Conservation (phyloP, 2,113 vertebrate species). For the Cisticola juncidis region DNA sequence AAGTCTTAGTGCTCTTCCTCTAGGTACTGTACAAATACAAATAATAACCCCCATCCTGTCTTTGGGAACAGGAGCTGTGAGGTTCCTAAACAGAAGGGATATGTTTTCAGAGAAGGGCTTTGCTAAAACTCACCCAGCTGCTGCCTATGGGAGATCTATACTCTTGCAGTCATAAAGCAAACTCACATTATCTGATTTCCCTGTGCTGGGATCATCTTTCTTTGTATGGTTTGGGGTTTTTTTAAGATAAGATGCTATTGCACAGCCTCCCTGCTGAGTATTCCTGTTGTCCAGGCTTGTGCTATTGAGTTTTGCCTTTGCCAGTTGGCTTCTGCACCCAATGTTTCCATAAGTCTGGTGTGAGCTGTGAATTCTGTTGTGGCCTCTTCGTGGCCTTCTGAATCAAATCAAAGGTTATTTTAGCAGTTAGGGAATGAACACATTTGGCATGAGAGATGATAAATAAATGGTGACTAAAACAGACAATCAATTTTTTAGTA, state of each 20-base stretch:
- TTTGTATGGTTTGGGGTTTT: not conserved
- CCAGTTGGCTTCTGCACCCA: not conserved
- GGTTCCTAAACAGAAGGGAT: not conserved
- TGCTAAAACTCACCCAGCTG: not conserved
- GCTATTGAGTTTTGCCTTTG: not conserved
- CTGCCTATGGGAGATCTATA: rapidly evolving
- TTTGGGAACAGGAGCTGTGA: not conserved
- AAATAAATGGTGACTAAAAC: not conserved
- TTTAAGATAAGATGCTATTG: not conserved
- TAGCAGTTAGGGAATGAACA: not conserved
- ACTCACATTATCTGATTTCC: rapidly evolving
- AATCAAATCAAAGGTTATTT: not conserved
- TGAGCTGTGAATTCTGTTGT: not conserved
- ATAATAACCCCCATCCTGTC: not conserved
- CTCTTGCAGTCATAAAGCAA: not conserved
- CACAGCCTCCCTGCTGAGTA: not conserved
- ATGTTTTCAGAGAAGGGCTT: not conserved
- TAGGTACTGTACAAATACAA: not conserved
- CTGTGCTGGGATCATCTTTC: not conserved
- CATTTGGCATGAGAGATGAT: not conserved
- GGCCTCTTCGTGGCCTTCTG: not conserved
- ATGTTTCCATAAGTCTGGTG: rapidly evolving
- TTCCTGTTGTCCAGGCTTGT: not conserved
- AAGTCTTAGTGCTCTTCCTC: not conserved
- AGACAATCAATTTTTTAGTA: not conserved